These are phyloP conservation scores for Genyomyrus donnyi DNA, from an alignment of 2,113 vertebrate species.

Conservation along the genomic window DNA sequence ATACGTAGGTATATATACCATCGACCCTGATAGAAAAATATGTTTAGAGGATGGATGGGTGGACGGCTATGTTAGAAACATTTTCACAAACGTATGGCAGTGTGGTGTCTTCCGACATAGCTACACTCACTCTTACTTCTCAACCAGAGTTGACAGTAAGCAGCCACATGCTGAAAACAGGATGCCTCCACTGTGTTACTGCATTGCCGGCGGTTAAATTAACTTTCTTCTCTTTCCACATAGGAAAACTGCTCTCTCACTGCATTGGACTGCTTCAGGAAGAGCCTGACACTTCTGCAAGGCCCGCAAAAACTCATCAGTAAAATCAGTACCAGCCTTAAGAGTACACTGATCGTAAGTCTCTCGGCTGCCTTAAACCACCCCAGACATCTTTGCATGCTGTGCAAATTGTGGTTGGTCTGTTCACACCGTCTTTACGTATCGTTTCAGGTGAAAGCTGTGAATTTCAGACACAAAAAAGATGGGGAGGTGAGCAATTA, in stretches of 20 bases:
- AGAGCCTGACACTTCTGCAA: background rate
- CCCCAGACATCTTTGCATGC: background rate
- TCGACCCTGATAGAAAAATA: background rate
- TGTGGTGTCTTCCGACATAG: background rate
- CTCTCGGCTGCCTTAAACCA: background rate
- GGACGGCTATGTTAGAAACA: background rate
- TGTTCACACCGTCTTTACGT: background rate
- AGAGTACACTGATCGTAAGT: slow-evolving; percentile 32
- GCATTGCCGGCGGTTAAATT: background rate
- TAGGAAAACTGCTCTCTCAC: slow-evolving; percentile 48
- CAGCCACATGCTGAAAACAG: background rate
- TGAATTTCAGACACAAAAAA: slow-evolving; percentile 22
- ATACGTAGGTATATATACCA: background rate
- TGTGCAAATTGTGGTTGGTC: background rate
- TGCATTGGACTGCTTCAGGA: slow-evolving; percentile 46
- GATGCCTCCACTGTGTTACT: background rate
- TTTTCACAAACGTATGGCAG: background rate
- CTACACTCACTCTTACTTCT: background rate
- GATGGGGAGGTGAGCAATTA: slow-evolving; percentile 27
- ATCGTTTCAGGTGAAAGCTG: slow-evolving; percentile 30
- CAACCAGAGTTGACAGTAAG: background rate
- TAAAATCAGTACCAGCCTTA: slow-evolving; percentile 35
- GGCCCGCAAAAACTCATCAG: rapidly evolving
- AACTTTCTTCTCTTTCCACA: background rate
- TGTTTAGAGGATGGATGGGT: background rate